phyloP scores from a whole-genome alignment of 2,888 invertebrate species.

The Dasypogon diadema region DNA sequence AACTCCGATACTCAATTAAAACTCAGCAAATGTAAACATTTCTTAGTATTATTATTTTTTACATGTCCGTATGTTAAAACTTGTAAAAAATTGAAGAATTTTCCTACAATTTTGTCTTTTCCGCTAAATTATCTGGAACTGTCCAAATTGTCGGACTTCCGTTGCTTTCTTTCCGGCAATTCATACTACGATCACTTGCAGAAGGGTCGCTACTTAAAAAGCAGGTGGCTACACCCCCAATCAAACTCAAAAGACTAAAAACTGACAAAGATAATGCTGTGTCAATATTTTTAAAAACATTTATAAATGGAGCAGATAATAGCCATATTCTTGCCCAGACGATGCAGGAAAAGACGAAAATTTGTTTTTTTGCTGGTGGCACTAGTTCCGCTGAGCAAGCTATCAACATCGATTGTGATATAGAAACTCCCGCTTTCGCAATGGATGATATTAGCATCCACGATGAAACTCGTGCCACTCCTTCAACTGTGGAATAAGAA shows the following conservation, averaged over 20 bases:
- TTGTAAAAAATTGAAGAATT: neutral
- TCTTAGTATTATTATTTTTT: too few species aligned
- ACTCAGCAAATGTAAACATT: too few species aligned
- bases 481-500: conserved; percentile 60
- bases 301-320: conserved; percentile 67
- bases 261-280: conserved; percentile 65
- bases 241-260: conserved; percentile 63
- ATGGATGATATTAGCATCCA: conserved; percentile 68
- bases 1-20: too few species aligned
- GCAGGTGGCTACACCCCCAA: conserved; percentile 63
- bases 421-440: conserved; percentile 67
- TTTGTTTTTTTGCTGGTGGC: conserved; percentile 64
- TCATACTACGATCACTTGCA: neutral
- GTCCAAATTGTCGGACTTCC: neutral
- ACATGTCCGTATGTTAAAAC: too few species aligned
- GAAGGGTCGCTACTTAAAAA: neutral
- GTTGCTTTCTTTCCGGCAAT: neutral
- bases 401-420: conserved; percentile 67
- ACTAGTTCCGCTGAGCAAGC: conserved; percentile 68
- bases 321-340: conserved; percentile 67
- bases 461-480: conserved; percentile 62
- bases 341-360: conserved; percentile 66
- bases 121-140: conserved; percentile 1
- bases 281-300: conserved; percentile 65
- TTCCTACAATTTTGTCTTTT: conserved; percentile 16